Base-by-base conservation (phyloP, 2,797 vertebrate genomes). In the Pagetopsis macropterus region DNA sequence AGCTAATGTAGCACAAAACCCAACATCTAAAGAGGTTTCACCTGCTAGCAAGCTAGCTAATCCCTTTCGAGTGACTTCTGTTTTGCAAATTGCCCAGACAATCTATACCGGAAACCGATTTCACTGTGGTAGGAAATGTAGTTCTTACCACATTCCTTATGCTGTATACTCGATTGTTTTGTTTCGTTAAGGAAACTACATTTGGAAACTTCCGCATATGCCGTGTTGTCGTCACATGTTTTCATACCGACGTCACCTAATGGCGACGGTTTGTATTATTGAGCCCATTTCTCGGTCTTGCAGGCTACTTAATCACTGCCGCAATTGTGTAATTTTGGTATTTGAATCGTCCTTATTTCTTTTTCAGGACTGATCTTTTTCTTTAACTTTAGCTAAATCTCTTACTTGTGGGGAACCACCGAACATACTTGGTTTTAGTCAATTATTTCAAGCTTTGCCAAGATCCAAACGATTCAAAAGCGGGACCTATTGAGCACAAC, bases 31-130 rank as follows among this genome's bases (percentile, higher is more conserved):
- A 83, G 40, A 59, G 60, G 68, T 55, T 55, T 57, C 63, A 12
- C 70, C 65, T 80, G 83, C 88, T 88, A 91, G 79, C 86, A 86
- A 82, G 82, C 84, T 87, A 84, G 88, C 86, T 92, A 92, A 93
- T 93, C 90, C 82, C 48, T 89, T 90, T 86, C 89, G 86, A 93
- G 75, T 88, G 91, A 91, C 85, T 94, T 89, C 85, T 92, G 87
- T 66, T 86, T 88, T 51, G 76, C 80, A 65, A 82, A 84, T 72
- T 78, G 46, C 59, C 40, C 37, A 76, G 21, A 48, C 14, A 31
- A 37, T 48, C 11, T 41, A 52, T 21, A 78, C 57, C 72, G 77
- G 83, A 84, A 46, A 85, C 63, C 16, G 1, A n/a, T 1, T 1
- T 16, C 11, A 0, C 23, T 0, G 0, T 27, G 1, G 12, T 81